Evolutionary conservation across 2,888 invertebrate species (phyloP), one percentile per base, ranked within the genome.

Genomic region (Noctua janthe): DNA sequence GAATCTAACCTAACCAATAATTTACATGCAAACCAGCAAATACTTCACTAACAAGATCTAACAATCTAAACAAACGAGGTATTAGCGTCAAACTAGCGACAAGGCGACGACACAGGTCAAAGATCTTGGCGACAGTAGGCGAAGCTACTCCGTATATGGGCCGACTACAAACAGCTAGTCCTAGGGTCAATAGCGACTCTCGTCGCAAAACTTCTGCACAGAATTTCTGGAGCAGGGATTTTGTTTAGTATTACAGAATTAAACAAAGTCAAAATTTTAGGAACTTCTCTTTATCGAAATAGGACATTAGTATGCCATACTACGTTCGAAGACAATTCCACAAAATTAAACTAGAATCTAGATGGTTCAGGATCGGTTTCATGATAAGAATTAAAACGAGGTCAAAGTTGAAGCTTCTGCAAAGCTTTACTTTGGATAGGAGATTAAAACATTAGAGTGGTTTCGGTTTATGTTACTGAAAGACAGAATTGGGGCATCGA

Each of bases 111-210:
- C 78, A 29, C 74, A 83, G 89, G 83, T 90, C 88, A 90, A 84
- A 89, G 88, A 89, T 89, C 87, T 85, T 49, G 49, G 80, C 70
- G 82, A 85, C 81, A 86, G 82, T 74, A 72, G 78, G 83, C 78
- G 76, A 82, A 76, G 81, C 83, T 76, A 75, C 76, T 86, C 87
- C 85, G 85, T 88, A 80, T 89, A 91, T 92, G 94, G 94, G 91
- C 89, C 89, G 85, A 92, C 92, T 93, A 94, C 92, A 93, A 93
- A 92, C 91, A 90, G 88, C 89, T 86, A 84, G 87, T 83, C 80
- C 87, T 88, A 83, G 88, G 90, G 90, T 91, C 91, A 81, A 87
- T 81, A 76, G 81, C 87, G 87, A 88, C 92, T 94, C 93, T 94
- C 93, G 82, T 90, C 82, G 81, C 87, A 88, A 87, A 89, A 83